Evolutionary conservation across 2,113 vertebrate genomes (phyloP).

Genomic region (Melanerpes aurifrons): DNA sequence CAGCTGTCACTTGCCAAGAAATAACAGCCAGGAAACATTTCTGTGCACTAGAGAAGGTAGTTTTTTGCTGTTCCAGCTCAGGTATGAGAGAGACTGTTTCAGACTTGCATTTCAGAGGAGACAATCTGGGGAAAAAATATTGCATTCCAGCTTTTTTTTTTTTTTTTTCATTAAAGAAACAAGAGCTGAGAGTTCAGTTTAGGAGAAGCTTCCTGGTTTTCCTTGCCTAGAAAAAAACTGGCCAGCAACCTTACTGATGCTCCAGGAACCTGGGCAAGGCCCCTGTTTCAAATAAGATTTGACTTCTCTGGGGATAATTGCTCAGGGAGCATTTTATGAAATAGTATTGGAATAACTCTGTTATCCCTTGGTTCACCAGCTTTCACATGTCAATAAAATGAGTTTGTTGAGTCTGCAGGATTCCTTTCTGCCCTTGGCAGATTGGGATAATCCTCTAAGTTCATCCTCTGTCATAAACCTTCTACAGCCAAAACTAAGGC

Average conservation of each 20-base stretch:
- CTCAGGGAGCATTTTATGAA: background rate
- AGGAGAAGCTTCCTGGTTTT: background rate
- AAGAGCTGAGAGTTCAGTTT: background rate
- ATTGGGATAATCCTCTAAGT: background rate
- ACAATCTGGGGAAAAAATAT: background rate
- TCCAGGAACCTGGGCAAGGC: background rate
- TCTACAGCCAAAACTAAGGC: background rate
- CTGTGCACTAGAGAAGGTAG: background rate
- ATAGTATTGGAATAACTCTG: fast-evolving
- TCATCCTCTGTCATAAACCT: background rate
- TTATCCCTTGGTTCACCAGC: background rate
- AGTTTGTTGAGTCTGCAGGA: background rate
- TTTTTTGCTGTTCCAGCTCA: background rate
- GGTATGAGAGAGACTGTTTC: background rate
- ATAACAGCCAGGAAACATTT: background rate
- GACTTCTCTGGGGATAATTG: background rate
- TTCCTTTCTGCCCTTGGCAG: background rate
- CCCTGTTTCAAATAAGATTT: background rate
- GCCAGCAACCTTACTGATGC: background rate
- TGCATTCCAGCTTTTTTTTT: background rate
- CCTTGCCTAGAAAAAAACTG: background rate
- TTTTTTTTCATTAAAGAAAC: background rate
- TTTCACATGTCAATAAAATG: background rate
- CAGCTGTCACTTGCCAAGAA: background rate
- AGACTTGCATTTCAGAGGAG: background rate